Conservation (phyloP, 2,888 invertebrate species). For the Stenurella melanura region DNA sequence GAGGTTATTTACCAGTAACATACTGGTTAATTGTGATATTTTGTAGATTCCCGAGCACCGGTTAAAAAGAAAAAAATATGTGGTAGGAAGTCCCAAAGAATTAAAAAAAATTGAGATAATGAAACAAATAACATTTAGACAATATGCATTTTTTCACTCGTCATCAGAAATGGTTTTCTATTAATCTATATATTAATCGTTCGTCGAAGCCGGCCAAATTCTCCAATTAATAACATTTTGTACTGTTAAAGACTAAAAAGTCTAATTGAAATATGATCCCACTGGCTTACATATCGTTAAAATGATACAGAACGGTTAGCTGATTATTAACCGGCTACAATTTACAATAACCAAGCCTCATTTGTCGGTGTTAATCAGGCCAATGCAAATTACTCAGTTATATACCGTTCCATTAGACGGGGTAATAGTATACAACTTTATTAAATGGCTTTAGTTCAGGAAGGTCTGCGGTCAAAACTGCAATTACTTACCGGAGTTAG, state of each 20-base stretch:
- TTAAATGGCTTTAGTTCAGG: conserved; percentile 37
- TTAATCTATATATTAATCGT: too few relatives aligned
- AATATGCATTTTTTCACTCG: too few relatives aligned
- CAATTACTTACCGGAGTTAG: conserved; percentile 34
- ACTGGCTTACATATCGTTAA: background rate
- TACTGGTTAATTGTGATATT: too few relatives aligned
- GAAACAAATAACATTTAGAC: too few relatives aligned
- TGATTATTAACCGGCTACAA: conserved; percentile 11
- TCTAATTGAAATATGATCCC: background rate
- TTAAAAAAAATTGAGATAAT: too few relatives aligned
- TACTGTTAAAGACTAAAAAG: background rate
- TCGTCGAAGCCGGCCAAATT: too few relatives aligned
- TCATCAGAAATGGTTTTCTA: too few relatives aligned
- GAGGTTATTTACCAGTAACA: too few relatives aligned
- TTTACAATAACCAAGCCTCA: conserved; percentile 32
- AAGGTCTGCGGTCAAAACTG: conserved; percentile 32
- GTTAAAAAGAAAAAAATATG: too few relatives aligned
- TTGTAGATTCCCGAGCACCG: too few relatives aligned
- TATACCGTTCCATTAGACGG: conserved; percentile 30
- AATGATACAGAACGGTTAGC: conserved; percentile 1
- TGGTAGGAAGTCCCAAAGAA: too few relatives aligned
- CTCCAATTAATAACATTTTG: background rate
- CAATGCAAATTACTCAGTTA: conserved; percentile 36
- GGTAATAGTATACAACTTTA: conserved; percentile 38
- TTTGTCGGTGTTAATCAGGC: conserved; percentile 33